Evolutionary conservation across 2,113 vertebrate species (phyloP).

Genomic region (Atractosteus spatula): DNA sequence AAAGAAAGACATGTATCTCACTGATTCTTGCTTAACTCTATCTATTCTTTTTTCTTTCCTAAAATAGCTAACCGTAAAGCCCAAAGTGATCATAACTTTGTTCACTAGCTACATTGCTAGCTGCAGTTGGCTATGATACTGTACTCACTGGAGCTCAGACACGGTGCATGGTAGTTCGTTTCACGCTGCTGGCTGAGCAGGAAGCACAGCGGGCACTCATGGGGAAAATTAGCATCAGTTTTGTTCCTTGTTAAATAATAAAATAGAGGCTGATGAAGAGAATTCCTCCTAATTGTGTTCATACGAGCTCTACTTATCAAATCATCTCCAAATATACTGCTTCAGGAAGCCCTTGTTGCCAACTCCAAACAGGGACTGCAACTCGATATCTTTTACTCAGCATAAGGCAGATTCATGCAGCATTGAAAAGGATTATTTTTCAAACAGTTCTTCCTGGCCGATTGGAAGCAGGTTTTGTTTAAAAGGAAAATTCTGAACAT

Average conservation of each 20-base stretch:
- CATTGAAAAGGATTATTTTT: not conserved
- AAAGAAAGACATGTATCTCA: too few species aligned
- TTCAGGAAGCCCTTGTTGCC: not conserved
- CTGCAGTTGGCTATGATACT: too few species aligned
- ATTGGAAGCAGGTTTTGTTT: slow-evolving; percentile 18
- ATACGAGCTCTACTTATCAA: slow-evolving; percentile 13
- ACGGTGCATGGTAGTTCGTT: not conserved
- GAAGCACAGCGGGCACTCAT: not conserved
- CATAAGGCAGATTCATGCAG: not conserved
- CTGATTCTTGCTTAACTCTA: too few species aligned
- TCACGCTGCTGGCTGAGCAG: not conserved
- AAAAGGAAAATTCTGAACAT: slow-evolving; percentile 4
- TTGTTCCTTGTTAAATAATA: slow-evolving; percentile 9
- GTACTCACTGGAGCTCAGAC: too few species aligned
- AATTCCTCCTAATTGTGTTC: slow-evolving; percentile 15
- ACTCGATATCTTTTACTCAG: slow-evolving; percentile 13
- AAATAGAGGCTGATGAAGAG: slow-evolving; percentile 3
- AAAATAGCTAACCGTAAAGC: too few species aligned
- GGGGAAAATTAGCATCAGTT: slow-evolving; percentile 14
- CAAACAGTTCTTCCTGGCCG: not conserved
- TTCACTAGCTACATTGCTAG: too few species aligned
- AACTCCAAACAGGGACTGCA: not conserved
- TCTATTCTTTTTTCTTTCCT: too few species aligned
- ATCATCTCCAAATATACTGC: slow-evolving; percentile 12
- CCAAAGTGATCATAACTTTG: too few species aligned